phyloP scores from a whole-genome alignment of 1,140 invertebrate genomes.

The Trinorchestia longiramus region DNA sequence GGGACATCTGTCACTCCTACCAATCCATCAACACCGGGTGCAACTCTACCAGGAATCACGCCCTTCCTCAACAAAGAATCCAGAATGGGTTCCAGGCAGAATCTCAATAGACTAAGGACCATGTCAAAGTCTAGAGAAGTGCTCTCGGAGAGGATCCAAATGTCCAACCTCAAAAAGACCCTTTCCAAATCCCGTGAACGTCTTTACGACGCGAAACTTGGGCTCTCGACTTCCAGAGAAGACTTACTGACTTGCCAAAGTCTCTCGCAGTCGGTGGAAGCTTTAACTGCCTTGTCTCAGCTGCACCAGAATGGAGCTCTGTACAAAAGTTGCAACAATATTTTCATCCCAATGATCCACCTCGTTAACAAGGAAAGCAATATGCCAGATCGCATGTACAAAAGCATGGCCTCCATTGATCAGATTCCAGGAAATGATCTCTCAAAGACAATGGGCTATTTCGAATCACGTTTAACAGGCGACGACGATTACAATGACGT shows the following conservation, averaged over 20 bases:
- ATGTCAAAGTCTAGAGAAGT: conserved; percentile 76
- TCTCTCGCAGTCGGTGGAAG: conserved; percentile 65
- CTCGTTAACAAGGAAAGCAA: conserved; percentile 59
- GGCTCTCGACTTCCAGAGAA: conserved; percentile 62
- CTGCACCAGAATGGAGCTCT: conserved; percentile 63
- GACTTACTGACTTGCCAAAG: conserved; percentile 61
- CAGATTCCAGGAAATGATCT: conserved; percentile 61
- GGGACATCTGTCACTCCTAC: neutral
- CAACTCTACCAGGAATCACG: conserved; percentile 9
- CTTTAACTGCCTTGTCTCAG: conserved; percentile 61
- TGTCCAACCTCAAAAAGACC: conserved; percentile 68
- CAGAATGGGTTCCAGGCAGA: conserved; percentile 62
- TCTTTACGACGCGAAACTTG: conserved; percentile 67
- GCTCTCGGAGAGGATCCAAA: conserved; percentile 74
- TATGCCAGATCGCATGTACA: conserved; percentile 62
- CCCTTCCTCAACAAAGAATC: conserved; percentile 57
- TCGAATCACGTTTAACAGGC: conserved; percentile 63
- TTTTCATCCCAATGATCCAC: conserved; percentile 62
- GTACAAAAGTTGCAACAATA: conserved; percentile 65
- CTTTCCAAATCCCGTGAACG: conserved; percentile 71
- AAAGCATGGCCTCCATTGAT: conserved; percentile 65
- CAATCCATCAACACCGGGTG: neutral
- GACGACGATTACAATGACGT: conserved; percentile 64
- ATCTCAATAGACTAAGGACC: conserved; percentile 67
- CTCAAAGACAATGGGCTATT: conserved; percentile 54